phyloP scores from a whole-genome alignment of 2,797 vertebrate genomes.

The Cyclura pinguis region DNA sequence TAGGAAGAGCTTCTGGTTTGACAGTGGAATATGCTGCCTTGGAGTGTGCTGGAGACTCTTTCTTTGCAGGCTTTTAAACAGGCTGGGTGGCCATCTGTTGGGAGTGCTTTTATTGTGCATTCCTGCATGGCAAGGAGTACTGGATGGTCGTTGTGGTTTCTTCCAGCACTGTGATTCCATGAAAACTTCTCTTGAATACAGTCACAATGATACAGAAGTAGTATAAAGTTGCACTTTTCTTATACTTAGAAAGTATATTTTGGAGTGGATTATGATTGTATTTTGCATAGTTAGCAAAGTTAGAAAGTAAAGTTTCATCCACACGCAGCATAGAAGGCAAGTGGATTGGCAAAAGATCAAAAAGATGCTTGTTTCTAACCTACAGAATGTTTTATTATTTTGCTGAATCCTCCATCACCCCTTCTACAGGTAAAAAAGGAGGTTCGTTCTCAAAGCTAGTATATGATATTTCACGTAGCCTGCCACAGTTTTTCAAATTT shows the following conservation, averaged over 20 bases:
- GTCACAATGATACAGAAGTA: neutral
- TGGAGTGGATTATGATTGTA: neutral
- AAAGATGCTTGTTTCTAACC: neutral
- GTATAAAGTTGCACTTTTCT: neutral
- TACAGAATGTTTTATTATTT: neutral
- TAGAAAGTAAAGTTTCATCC: neutral
- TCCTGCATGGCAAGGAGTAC: too few relatives aligned
- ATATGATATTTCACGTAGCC: neutral
- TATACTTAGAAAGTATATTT: neutral
- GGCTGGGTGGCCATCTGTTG: too few relatives aligned
- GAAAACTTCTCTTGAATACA: neutral
- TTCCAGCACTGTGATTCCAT: too few relatives aligned
- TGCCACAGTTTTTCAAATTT: neutral
- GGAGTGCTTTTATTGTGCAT: too few relatives aligned
- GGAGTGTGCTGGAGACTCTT: too few relatives aligned
- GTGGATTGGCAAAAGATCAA: neutral
- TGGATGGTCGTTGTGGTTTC: too few relatives aligned
- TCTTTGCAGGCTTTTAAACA: too few relatives aligned
- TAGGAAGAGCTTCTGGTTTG: too few relatives aligned
- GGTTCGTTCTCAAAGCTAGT: too few relatives aligned
- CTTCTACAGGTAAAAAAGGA: too few relatives aligned
- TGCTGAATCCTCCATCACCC: neutral
- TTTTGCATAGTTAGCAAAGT: neutral
- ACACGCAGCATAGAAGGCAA: neutral
- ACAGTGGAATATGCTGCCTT: too few relatives aligned